Conservation (phyloP, 1,140 invertebrate genomes). For the Sminthurinus signatus region DNA sequence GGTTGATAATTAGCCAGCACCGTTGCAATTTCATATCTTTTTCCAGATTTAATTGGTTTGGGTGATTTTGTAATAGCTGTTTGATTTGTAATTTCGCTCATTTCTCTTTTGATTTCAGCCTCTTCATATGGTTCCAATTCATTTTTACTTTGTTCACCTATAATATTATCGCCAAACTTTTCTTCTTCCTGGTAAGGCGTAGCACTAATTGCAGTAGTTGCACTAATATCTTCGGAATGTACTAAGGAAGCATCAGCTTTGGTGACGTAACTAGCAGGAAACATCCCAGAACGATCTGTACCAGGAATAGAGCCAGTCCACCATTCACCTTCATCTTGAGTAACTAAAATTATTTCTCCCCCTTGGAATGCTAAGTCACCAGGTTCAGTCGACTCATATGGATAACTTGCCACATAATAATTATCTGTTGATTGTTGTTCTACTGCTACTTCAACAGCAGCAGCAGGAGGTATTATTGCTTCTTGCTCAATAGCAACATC, state of each 20-base stretch:
- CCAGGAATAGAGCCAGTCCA: slow-evolving; percentile 92
- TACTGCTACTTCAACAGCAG: slow-evolving; percentile 39
- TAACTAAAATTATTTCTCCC: slow-evolving; percentile 81
- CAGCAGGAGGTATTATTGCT: slow-evolving; percentile 48
- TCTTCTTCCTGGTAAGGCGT: background rate
- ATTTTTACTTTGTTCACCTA: slow-evolving; percentile 25
- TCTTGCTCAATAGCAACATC: no score
- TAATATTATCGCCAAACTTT: background rate
- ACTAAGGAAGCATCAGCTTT: slow-evolving; percentile 47
- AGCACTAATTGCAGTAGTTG: background rate
- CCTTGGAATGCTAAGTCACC: slow-evolving; percentile 88
- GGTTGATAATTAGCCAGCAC: slow-evolving; percentile 83
- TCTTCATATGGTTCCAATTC: slow-evolving; percentile 34
- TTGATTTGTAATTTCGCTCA: slow-evolving; percentile 30
- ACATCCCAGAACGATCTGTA: slow-evolving; percentile 72
- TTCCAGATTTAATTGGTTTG: slow-evolving; percentile 47
- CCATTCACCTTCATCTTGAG: slow-evolving; percentile 91
- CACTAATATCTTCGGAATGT: slow-evolving; percentile 2
- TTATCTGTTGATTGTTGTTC: slow-evolving; percentile 46
- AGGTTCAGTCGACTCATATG: slow-evolving; percentile 75
- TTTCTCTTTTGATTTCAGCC: slow-evolving; percentile 41
- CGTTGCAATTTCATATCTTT: slow-evolving; percentile 80
- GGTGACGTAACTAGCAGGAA: slow-evolving; percentile 89
- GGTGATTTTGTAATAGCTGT: slow-evolving; percentile 35
- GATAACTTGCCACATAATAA: slow-evolving; percentile 77